Percentiles rank a stretch among this genome's conserved stretches.
phyloP scores from a whole-genome alignment of 2,797 vertebrate genomes.

The Oceanodroma leucorhoa region DNA sequence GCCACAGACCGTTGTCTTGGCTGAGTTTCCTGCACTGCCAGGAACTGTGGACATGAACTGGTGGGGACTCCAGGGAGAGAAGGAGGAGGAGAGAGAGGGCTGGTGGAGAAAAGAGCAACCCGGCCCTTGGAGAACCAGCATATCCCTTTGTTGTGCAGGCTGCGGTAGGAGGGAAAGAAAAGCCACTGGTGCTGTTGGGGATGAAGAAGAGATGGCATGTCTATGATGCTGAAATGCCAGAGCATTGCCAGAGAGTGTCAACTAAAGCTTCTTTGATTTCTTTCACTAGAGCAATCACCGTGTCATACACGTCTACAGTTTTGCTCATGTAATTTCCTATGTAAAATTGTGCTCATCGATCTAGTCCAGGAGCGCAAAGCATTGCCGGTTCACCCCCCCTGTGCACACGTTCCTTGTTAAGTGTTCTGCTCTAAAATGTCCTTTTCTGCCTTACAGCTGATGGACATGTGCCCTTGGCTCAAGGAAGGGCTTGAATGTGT shows the following conservation, averaged over 20 bases:
- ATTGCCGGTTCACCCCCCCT: background rate
- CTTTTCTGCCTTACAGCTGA: conserved; percentile 79
- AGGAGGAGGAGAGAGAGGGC: background rate
- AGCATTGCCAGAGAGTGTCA: conserved; percentile 48
- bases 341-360: conserved; percentile 74
- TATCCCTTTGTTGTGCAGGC: conserved; percentile 35
- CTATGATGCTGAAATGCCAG: conserved; percentile 50
- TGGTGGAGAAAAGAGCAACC: background rate
- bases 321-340: conserved; percentile 21
- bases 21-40: background rate
- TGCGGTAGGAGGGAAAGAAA: conserved; percentile 12
- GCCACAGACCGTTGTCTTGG: background rate
- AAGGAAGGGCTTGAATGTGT: conserved; percentile 93
- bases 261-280: conserved; percentile 63
- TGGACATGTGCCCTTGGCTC: conserved; percentile 83
- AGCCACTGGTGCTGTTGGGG: conserved; percentile 24
- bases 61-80: background rate
- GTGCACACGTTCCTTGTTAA: conserved; percentile 33
- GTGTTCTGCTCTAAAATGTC: conserved; percentile 68
- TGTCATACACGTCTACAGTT: background rate
- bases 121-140: background rate
- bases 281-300: conserved; percentile 35
- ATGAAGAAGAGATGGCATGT: conserved; percentile 23
- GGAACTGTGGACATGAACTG: background rate
- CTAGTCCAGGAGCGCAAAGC: conserved; percentile 45